Evolutionary conservation across 53 echinoderm and acorn worm genomes (phyloP), one percentile per base, ranked within the genome.

Genomic region (Apostichopus leukothele): DNA sequence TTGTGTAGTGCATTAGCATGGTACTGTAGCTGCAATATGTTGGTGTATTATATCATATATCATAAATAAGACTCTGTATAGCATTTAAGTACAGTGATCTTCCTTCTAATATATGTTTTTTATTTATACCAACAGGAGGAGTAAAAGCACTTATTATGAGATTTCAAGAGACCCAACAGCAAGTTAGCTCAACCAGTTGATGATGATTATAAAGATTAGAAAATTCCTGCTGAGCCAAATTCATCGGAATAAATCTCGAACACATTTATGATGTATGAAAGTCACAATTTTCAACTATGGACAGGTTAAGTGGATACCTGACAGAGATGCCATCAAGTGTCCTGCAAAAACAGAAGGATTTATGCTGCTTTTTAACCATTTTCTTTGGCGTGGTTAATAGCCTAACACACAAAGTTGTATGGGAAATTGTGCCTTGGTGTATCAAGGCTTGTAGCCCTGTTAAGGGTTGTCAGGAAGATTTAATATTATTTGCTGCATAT

Each of bases 101-200:
- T 39, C 3, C 39, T 39, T 39, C 39, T 39, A 39, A 39, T 39
- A 39, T 39, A 3, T 39, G 39, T 11, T 63, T 13, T 63, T 13
- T 63, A 13, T 63, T 16, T 63, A 11, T 13, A 63, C 63, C 63
- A 63, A 63, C 84, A 84, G 84, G 84, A 53, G 84, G 84, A 59
- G 84, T 84, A 25, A 84, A 60, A 27, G 84, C 84, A 25, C 84
- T 84, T 3, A 84, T 84, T 60, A 84, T 84, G 84, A 52, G 60
- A 6, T 84, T 84, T 9, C 84, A 84, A 55, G 84, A 84, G 26
- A 60, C 57, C 21, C 57, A 84, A 25, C 60, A 20, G 7, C 84
- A 84, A 60, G 52, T 84, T 11, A 84, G 21, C 66, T 63, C 84
- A 11, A 60, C 25, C 60, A 84, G 57, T 60, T 84, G 84, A 84